Percentiles rank a stretch among this genome's conserved stretches.
phyloP scores from a whole-genome alignment of 2,113 vertebrate genomes.

The Actinemys pallida region DNA sequence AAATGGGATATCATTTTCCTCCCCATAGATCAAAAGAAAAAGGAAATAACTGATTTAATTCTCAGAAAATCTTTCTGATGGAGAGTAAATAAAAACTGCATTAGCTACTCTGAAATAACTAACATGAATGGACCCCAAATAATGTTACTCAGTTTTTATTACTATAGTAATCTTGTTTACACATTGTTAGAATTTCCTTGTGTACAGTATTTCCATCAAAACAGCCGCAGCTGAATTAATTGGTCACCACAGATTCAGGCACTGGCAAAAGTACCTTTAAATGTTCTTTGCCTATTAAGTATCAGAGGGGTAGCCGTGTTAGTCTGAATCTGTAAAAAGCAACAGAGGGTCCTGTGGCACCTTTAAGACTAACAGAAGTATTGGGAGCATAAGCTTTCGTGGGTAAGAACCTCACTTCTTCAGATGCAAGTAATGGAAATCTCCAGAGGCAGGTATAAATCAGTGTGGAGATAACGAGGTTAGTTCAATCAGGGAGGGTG shows the following conservation, averaged over 20 bases:
- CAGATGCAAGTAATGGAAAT: no score
- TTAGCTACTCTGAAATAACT: not conserved
- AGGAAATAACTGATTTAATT: conserved; percentile 55
- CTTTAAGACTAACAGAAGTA: no score
- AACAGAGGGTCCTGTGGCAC: no score
- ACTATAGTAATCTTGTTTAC: conserved; percentile 46
- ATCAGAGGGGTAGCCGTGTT: no score
- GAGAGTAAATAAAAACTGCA: conserved; percentile 37
- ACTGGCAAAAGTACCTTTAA: not conserved
- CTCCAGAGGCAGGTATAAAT: no score
- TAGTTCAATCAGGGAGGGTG: no score
- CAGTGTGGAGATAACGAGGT: no score
- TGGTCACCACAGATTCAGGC: not conserved
- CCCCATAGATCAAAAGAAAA: conserved; percentile 60
- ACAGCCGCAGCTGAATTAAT: not conserved
- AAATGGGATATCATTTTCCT: not conserved
- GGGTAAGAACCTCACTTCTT: no score
- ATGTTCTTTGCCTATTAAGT: not conserved
- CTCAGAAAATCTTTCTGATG: conserved; percentile 30
- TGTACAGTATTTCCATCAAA: not conserved
- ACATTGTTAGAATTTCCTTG: conserved; percentile 27
- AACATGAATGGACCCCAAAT: not conserved
- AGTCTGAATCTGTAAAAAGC: no score
- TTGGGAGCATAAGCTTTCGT: no score
- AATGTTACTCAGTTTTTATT: conserved; percentile 28